Conservation (phyloP, 2,113 vertebrate genomes). For the Sinocyclocheilus rhinocerous region DNA sequence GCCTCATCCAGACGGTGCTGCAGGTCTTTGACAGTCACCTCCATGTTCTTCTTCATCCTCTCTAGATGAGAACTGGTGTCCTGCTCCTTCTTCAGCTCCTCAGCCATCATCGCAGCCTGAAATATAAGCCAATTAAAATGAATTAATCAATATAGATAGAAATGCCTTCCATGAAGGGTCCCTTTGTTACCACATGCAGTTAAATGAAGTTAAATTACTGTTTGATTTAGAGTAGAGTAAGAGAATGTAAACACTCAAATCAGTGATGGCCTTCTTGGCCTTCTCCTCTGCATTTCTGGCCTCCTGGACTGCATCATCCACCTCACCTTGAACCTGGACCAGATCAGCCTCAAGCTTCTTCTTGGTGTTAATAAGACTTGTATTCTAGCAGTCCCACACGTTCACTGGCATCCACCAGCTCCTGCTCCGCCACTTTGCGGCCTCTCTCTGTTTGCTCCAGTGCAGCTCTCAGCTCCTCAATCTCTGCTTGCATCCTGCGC, state of each 20-base stretch:
- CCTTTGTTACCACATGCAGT: not conserved
- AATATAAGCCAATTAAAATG: not conserved
- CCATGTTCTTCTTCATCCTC: constrained; percentile 81
- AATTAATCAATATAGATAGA: too few relatives aligned
- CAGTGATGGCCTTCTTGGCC: constrained; percentile 51
- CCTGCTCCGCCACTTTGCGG: constrained; percentile 87
- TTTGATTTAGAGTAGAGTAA: not conserved
- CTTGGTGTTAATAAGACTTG: constrained; percentile 52
- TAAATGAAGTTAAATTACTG: not conserved
- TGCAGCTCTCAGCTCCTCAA: constrained; percentile 83
- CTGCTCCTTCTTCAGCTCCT: constrained; percentile 89
- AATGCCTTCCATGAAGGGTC: not conserved
- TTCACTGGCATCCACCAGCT: constrained; percentile 84
- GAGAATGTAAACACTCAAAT: constrained; percentile 26
- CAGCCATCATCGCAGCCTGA: constrained; percentile 83
- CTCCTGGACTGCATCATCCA: constrained; percentile 46
- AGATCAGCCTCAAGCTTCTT: constrained; percentile 45
- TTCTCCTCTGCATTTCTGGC: constrained; percentile 52
- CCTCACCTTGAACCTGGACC: constrained; percentile 47
- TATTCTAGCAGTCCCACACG: constrained; percentile 64
- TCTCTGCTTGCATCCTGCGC: constrained; percentile 86
- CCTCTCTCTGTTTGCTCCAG: constrained; percentile 86
- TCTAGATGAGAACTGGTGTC: constrained; percentile 88
- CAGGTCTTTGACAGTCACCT: constrained; percentile 80
- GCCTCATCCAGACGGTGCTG: constrained; percentile 74